These are phyloP conservation scores for Fratercula arctica DNA, from an alignment of 2,797 vertebrate species.

Conservation along the genomic window DNA sequence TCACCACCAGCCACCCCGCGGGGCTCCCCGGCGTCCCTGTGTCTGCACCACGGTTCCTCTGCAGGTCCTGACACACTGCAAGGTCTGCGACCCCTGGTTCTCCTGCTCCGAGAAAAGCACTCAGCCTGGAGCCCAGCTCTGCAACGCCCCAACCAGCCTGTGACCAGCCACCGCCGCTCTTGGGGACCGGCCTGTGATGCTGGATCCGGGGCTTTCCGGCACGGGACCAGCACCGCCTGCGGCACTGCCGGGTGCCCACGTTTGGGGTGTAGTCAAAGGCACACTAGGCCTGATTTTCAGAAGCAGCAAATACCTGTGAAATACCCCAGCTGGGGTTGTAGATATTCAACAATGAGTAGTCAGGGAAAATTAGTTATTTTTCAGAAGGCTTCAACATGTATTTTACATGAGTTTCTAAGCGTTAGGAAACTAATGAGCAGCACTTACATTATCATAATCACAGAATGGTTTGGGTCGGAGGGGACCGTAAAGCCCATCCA, in stretches of 20 bases:
- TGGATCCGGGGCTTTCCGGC: neutral
- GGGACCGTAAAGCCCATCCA: neutral
- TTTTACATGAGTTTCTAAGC: neutral
- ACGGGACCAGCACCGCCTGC: neutral
- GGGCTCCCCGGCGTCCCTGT: too few relatives aligned
- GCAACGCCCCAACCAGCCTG: neutral
- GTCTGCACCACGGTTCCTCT: too few relatives aligned
- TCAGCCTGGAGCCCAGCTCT: neutral
- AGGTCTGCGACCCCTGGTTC: neutral
- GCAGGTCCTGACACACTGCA: neutral
- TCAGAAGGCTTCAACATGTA: neutral
- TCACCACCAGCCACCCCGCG: rapidly evolving
- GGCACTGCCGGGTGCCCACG: neutral
- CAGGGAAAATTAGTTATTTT: neutral
- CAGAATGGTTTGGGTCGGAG: neutral
- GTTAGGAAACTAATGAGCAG: neutral
- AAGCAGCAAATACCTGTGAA: neutral
- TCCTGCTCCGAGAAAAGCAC: neutral
- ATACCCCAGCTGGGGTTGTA: neutral
- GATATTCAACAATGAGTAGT: neutral
- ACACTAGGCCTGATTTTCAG: neutral
- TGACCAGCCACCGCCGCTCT: rapidly evolving
- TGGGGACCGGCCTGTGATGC: rapidly evolving
- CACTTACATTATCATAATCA: neutral
- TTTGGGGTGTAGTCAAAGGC: neutral